Evolutionary conservation across 1,140 invertebrate genomes (phyloP).

Genomic region (Tachypleus tridentatus): DNA sequence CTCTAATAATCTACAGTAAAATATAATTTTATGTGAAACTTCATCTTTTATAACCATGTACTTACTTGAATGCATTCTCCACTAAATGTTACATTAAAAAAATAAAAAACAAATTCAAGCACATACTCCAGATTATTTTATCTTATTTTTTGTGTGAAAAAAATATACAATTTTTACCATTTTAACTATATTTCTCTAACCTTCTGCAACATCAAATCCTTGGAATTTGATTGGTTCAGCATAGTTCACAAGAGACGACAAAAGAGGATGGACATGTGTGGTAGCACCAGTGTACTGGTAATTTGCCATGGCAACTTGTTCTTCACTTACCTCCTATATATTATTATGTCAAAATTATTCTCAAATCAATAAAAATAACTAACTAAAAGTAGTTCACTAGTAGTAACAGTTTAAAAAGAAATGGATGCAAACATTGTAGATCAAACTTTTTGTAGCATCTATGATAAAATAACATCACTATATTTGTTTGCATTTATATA

Average conservation of each 20-base stretch:
- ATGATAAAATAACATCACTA: no score
- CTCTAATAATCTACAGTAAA: no score
- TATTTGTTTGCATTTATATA: no score
- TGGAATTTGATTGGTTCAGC: slow-evolving; percentile 98
- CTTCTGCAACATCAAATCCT: slow-evolving; percentile 92
- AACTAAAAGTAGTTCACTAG: not conserved
- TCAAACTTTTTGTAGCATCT: no score
- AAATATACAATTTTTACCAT: slow-evolving; percentile 16
- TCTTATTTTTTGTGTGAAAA: slow-evolving; percentile 23
- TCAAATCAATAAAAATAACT: no score
- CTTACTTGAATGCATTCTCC: no score
- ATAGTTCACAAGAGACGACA: slow-evolving; percentile 98
- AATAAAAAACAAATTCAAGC: slow-evolving; percentile 4
- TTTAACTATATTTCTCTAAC: slow-evolving; percentile 42
- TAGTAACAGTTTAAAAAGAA: no score
- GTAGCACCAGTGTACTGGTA: slow-evolving; percentile 90
- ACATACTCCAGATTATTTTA: slow-evolving; percentile 16
- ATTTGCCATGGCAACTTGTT: slow-evolving; percentile 44
- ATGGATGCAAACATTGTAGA: no score
- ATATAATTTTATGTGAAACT: no score
- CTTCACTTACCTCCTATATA: slow-evolving; percentile 38
- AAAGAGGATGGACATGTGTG: slow-evolving; percentile 95
- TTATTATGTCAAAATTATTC: not conserved
- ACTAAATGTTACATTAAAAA: not conserved
- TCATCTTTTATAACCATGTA: no score